These are phyloP conservation scores for Liodrosophila aerea DNA, from an alignment of 2,888 invertebrate genomes.

Conservation along the genomic window DNA sequence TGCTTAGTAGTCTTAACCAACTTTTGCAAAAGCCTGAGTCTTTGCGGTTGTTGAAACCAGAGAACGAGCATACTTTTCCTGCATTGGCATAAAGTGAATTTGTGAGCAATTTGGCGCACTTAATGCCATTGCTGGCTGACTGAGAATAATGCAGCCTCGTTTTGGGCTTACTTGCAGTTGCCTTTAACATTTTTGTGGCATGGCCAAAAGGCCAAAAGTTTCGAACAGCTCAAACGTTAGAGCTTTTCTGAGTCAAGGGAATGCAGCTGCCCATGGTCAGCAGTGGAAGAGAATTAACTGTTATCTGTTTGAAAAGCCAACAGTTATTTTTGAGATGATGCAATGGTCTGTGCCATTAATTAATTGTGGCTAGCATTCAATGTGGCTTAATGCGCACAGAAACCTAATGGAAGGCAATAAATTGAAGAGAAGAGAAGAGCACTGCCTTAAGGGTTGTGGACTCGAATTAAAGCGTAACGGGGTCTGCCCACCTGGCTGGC, in stretches of 20 bases:
- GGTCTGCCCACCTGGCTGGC: slow-evolving; percentile 23
- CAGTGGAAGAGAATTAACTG: not conserved
- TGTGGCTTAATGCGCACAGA: slow-evolving; percentile 23
- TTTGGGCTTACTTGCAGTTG: slow-evolving; percentile 17
- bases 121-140: slow-evolving; percentile 19
- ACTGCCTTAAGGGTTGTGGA: not conserved
- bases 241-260: slow-evolving; percentile 17
- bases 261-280: not conserved
- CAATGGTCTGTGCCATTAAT: slow-evolving; percentile 41
- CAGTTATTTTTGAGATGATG: slow-evolving; percentile 22
- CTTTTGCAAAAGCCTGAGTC: slow-evolving; percentile 1
- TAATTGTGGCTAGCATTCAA: slow-evolving; percentile 47
- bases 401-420: slow-evolving; percentile 58
- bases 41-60: slow-evolving; percentile 24
- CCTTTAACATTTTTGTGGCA: slow-evolving; percentile 28
- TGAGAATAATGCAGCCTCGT: slow-evolving; percentile 9
- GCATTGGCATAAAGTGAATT: slow-evolving; percentile 52
- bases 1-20: slow-evolving; percentile 3
- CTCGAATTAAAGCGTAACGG: slow-evolving; percentile 25
- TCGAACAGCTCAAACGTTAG: slow-evolving; percentile 7
- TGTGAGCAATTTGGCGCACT: slow-evolving; percentile 49
- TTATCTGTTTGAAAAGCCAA: slow-evolving; percentile 9
- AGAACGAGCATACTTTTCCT: slow-evolving; percentile 26
- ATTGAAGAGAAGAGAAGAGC: slow-evolving; percentile 26
- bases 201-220: slow-evolving; percentile 26